Evolutionary conservation across 2,113 vertebrate species (phyloP).

Genomic region (Egretta garzetta): DNA sequence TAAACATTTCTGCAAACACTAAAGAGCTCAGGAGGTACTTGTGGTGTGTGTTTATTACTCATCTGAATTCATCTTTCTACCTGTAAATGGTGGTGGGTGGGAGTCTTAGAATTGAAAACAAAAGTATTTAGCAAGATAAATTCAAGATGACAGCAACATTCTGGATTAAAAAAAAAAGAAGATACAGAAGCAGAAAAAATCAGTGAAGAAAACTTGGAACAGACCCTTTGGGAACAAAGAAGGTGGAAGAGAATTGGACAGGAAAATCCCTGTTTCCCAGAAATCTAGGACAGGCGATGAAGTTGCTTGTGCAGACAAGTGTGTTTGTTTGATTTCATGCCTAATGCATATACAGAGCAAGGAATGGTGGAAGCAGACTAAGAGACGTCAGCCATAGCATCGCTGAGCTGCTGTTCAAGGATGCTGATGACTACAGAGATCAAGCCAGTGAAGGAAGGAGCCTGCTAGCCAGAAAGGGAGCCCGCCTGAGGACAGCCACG

Average conservation of each 20-base stretch:
- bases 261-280: neutral
- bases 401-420: neutral
- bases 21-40: neutral
- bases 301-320: neutral
- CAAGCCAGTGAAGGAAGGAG: neutral
- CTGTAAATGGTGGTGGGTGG: neutral
- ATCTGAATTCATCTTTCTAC: neutral
- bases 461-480: neutral
- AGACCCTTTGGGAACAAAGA: neutral
- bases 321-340: neutral
- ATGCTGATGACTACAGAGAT: neutral
- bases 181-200: neutral
- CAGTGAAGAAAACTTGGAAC: neutral
- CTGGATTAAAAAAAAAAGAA: neutral
- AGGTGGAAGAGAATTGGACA: neutral
- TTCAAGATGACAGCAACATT: neutral
- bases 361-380: neutral
- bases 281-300: neutral
- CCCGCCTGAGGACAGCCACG: neutral
- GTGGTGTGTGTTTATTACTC: neutral
- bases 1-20: conserved; percentile 16
- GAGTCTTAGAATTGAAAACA: conserved; percentile 11
- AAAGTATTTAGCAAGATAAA: neutral
- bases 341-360: neutral
- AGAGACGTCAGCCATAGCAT: neutral